Conservation (phyloP, 2,797 vertebrate species). For the Lepilemur septentrionalis region DNA sequence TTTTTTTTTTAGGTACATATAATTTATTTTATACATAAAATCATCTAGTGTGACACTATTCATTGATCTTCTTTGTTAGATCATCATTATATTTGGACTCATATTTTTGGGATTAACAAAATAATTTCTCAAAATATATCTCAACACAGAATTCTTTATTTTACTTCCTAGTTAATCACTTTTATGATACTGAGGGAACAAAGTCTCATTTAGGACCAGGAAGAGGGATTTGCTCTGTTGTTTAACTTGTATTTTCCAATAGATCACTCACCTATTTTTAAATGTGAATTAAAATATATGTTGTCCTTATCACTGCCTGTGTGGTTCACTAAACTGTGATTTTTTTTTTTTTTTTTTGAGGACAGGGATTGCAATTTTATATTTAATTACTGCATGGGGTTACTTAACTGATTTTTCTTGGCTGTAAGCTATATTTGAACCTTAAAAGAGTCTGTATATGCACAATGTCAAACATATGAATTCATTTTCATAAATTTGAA, state of each 20-base stretch:
- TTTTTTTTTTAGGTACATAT: not conserved
- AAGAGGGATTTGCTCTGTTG: not conserved
- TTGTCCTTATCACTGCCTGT: not conserved
- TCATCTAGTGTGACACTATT: not conserved
- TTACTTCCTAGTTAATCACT: not conserved
- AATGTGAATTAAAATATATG: not conserved
- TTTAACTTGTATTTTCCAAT: not conserved
- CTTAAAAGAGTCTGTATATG: not conserved
- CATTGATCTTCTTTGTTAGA: not conserved
- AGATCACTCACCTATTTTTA: not conserved
- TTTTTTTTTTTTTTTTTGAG: not conserved
- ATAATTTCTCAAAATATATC: not conserved
- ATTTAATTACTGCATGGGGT: not conserved
- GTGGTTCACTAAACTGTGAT: not conserved
- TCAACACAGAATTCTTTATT: not conserved
- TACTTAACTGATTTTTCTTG: not conserved
- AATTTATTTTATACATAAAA: not conserved
- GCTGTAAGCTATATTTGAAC: not conserved
- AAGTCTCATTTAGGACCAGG: not conserved
- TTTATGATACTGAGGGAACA: not conserved
- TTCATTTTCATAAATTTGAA: slow-evolving; percentile 35
- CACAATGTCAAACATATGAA: not conserved
- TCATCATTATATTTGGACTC: not conserved
- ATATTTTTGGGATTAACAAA: not conserved
- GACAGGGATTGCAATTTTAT: not conserved